Evolutionary conservation across 1,140 invertebrate genomes (phyloP).

Genomic region (Hestina assimilis): DNA sequence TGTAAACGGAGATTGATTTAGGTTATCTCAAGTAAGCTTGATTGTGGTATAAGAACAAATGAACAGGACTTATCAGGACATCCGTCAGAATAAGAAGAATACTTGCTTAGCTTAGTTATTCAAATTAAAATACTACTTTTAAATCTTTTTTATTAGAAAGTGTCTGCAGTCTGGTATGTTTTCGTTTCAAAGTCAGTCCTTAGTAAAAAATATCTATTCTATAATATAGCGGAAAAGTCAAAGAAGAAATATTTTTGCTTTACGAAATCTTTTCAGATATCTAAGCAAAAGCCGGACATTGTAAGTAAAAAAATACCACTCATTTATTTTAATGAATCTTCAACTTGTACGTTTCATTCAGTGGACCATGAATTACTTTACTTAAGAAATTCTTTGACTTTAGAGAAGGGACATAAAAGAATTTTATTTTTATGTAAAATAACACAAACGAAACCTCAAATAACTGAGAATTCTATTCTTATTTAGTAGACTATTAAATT

Average conservation of each 20-base stretch:
- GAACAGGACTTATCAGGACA: too few species aligned
- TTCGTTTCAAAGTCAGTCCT: not conserved
- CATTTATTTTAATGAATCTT: conserved; percentile 25
- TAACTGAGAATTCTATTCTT: conserved; percentile 32
- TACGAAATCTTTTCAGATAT: not conserved
- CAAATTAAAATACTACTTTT: too few species aligned
- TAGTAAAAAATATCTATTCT: not conserved
- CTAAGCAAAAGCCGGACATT: not conserved
- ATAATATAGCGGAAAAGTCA: not conserved
- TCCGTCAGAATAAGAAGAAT: too few species aligned
- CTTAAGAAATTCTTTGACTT: conserved; percentile 12
- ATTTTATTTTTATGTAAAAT: not conserved
- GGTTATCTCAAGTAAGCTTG: too few species aligned
- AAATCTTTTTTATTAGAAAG: too few species aligned
- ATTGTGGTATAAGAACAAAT: too few species aligned
- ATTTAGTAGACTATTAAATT: conserved; percentile 33
- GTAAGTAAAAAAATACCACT: conserved; percentile 3
- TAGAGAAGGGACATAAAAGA: not conserved
- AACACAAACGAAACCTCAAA: conserved; percentile 6
- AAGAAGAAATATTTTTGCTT: not conserved
- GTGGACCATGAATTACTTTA: conserved; percentile 15
- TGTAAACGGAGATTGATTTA: too few species aligned
- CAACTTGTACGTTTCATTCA: conserved; percentile 12
- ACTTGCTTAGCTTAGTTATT: too few species aligned
- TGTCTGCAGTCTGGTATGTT: too few species aligned